phyloP scores from a whole-genome alignment of 2,888 invertebrate species.

The Tethea ocularis region DNA sequence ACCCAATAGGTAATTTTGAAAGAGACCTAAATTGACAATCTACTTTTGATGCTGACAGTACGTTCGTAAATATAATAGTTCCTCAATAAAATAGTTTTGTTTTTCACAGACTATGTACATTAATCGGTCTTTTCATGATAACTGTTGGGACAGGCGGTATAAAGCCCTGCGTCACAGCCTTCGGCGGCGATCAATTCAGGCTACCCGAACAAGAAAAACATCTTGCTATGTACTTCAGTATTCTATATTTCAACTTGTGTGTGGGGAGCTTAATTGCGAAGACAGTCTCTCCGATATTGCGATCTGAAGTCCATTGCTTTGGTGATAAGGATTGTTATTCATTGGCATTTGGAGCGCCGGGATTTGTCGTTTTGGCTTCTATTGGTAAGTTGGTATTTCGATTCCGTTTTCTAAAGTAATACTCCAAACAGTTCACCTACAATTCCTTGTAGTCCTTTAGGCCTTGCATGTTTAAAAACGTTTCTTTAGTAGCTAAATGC shows the following conservation, averaged over 20 bases:
- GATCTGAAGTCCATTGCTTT: constrained; percentile 87
- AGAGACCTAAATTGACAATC: too few relatives aligned
- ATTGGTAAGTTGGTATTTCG: constrained; percentile 86
- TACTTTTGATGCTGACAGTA: too few relatives aligned
- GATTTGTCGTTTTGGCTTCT: constrained; percentile 87
- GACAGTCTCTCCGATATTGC: constrained; percentile 88
- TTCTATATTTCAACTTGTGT: constrained; percentile 88
- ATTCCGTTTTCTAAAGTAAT: too few relatives aligned
- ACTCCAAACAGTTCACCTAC: too few relatives aligned
- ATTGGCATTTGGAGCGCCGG: constrained; percentile 90
- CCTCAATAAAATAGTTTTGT: neutral
- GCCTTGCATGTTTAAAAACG: too few relatives aligned
- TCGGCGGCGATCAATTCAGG: constrained; percentile 91
- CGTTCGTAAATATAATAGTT: too few relatives aligned
- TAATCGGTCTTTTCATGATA: constrained; percentile 87
- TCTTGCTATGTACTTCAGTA: constrained; percentile 88
- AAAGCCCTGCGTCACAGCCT: constrained; percentile 92
- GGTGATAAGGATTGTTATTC: constrained; percentile 87
- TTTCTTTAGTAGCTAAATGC: too few relatives aligned
- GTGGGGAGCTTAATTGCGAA: constrained; percentile 89
- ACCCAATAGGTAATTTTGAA: too few relatives aligned
- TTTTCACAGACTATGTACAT: constrained; percentile 79
- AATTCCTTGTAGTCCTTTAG: too few relatives aligned
- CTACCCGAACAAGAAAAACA: constrained; percentile 86
- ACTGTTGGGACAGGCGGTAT: constrained; percentile 92